phyloP scores from a whole-genome alignment of 2,113 vertebrate genomes.

The Tetraodon nigroviridis region DNA sequence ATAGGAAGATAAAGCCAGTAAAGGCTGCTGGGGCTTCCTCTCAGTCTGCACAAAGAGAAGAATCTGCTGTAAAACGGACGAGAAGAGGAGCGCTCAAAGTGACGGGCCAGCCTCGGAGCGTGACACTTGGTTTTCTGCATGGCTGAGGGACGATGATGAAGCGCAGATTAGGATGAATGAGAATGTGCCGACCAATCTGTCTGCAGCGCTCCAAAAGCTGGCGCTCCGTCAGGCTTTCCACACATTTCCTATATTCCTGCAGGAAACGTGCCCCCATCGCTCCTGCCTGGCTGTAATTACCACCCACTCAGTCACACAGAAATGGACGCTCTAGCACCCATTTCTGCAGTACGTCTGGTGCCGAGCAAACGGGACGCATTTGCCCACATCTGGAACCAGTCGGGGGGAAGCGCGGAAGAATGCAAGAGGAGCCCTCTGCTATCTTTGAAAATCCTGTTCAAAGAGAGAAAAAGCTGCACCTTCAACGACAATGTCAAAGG shows the following conservation, averaged over 20 bases:
- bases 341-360: slow-evolving; percentile 17
- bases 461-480: slow-evolving; percentile 3
- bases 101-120: slow-evolving; percentile 38
- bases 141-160: slow-evolving; percentile 51
- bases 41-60: slow-evolving; percentile 13
- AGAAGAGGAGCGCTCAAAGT: slow-evolving; percentile 8
- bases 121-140: slow-evolving; percentile 62
- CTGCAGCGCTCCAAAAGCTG: slow-evolving; percentile 37
- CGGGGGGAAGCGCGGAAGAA: slow-evolving; percentile 32
- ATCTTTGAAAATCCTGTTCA: slow-evolving; percentile 25
- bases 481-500: slow-evolving; percentile 36
- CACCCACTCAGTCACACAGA: no score
- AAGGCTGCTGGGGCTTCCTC: slow-evolving; percentile 14
- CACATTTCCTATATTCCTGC: slow-evolving; percentile 12
- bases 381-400: slow-evolving; percentile 63
- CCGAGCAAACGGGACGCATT: slow-evolving; percentile 6
- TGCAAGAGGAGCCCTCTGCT: slow-evolving; percentile 28
- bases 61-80: slow-evolving; percentile 5
- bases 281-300: no score
- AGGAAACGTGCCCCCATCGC: slow-evolving; percentile 5
- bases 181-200: slow-evolving; percentile 45
- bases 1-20: no score
- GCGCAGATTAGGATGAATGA: slow-evolving; percentile 52
- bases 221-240: slow-evolving; percentile 36
- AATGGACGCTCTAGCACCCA: no score